phyloP scores from a whole-genome alignment of 2,888 invertebrate genomes.

The Ectobius pallidus region DNA sequence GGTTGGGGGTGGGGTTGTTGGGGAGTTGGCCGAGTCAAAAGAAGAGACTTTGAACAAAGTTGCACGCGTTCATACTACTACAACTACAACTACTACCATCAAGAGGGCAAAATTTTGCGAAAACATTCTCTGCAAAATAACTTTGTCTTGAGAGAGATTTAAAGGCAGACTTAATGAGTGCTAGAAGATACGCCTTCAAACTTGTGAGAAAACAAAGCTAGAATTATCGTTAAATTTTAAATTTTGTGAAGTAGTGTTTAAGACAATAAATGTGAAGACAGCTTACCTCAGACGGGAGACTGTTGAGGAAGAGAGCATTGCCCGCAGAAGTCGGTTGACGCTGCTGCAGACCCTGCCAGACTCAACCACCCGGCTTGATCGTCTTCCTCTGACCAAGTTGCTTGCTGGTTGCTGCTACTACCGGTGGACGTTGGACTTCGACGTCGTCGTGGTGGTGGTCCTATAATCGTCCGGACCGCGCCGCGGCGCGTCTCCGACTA shows the following conservation, averaged over 20 bases:
- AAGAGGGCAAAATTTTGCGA: constrained; percentile 17
- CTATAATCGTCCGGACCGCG: constrained; percentile 48
- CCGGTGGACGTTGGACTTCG: constrained; percentile 48
- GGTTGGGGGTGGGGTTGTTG: constrained; percentile 34
- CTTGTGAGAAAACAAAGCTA: too few species aligned
- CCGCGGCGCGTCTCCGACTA: constrained; percentile 43
- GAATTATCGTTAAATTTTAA: too few species aligned
- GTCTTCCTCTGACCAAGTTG: constrained; percentile 19
- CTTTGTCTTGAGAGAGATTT: constrained; percentile 29
- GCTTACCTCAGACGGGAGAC: constrained; percentile 21
- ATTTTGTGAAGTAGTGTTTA: too few species aligned
- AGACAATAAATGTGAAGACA: too few species aligned
- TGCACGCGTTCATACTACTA: neutral
- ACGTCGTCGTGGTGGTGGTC: constrained; percentile 48
- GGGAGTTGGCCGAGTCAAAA: constrained; percentile 31
- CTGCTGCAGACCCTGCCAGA: neutral
- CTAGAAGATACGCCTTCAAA: too few species aligned
- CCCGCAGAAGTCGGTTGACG: neutral
- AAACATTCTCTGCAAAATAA: constrained; percentile 37
- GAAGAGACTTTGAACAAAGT: constrained; percentile 34
- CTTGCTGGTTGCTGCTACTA: constrained; percentile 41
- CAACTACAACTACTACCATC: neutral
- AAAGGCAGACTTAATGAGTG: constrained; percentile 6
- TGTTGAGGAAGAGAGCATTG: neutral
- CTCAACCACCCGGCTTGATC: constrained; percentile 7